phyloP scores from a whole-genome alignment of 2,113 vertebrate genomes.

The Lepus americanus region DNA sequence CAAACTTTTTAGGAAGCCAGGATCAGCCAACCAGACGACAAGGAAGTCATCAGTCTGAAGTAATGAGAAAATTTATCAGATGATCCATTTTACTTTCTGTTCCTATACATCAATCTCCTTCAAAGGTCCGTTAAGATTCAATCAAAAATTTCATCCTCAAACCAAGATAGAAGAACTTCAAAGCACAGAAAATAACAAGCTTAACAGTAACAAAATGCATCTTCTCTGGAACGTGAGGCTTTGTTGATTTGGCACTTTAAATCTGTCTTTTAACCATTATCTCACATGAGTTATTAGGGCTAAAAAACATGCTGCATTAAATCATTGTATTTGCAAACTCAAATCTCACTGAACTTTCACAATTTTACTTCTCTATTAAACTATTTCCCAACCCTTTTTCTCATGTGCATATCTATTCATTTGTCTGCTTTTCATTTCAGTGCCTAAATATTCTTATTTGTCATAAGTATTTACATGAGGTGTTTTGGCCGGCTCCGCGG shows the following conservation, averaged over 20 bases:
- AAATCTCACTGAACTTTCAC: neutral
- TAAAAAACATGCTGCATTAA: neutral
- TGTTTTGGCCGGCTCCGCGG: neutral
- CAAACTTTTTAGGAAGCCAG: neutral
- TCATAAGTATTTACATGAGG: neutral
- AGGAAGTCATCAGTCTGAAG: neutral
- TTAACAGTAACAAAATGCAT: conserved; percentile 4
- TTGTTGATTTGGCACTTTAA: conserved; percentile 14
- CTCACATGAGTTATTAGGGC: neutral
- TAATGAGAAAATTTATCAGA: conserved; percentile 19
- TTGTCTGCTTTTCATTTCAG: neutral
- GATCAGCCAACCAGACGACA: neutral
- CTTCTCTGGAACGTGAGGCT: neutral
- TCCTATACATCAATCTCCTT: conserved; percentile 36
- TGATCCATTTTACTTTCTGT: conserved; percentile 40
- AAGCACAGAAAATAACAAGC: conserved; percentile 20
- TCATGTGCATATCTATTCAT: neutral
- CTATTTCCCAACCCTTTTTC: neutral
- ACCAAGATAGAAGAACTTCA: neutral
- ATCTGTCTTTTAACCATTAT: neutral
- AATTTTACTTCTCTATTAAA: neutral
- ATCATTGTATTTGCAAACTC: neutral
- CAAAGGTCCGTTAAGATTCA: conserved; percentile 31
- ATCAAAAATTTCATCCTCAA: conserved; percentile 10
- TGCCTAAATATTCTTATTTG: neutral